These are phyloP conservation scores for Hippolais icterina DNA, from an alignment of 2,113 vertebrate species.

Conservation along the genomic window DNA sequence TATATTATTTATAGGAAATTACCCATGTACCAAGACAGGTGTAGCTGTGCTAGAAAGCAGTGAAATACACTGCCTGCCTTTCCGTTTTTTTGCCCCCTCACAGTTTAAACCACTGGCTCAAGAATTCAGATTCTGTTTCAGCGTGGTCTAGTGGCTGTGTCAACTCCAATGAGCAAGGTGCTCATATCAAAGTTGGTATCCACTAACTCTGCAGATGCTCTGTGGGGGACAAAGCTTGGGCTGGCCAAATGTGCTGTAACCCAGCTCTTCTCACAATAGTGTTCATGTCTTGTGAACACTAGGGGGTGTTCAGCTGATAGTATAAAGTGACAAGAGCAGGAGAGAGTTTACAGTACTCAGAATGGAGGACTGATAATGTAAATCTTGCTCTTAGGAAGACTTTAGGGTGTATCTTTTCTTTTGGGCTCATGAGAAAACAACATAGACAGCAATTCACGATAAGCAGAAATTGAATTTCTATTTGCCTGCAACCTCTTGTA, in stretches of 20 bases:
- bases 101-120: not conserved
- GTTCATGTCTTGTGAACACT: not conserved
- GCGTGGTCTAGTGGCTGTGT: fast-evolving
- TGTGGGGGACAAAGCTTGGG: not conserved
- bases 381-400: not conserved
- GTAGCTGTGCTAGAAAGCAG: not conserved
- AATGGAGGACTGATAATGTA: not conserved
- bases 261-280: not conserved
- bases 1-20: not conserved
- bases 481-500: not conserved
- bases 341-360: not conserved
- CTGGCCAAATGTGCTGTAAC: not conserved
- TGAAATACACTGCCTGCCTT: not conserved
- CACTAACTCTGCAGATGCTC: not conserved
- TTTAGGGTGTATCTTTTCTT: not conserved
- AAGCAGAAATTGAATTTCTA: not conserved
- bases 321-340: not conserved
- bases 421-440: not conserved
- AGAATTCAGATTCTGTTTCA: not conserved
- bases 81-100: not conserved
- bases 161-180: not conserved
- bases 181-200: not conserved
- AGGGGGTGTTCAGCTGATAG: not conserved
- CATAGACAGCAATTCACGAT: not conserved
- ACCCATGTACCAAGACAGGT: not conserved